A percentile compares a stretch with the other conserved stretches of the same genome.
Conservation (phyloP, 2,113 vertebrate genomes). For the Motacilla alba region DNA sequence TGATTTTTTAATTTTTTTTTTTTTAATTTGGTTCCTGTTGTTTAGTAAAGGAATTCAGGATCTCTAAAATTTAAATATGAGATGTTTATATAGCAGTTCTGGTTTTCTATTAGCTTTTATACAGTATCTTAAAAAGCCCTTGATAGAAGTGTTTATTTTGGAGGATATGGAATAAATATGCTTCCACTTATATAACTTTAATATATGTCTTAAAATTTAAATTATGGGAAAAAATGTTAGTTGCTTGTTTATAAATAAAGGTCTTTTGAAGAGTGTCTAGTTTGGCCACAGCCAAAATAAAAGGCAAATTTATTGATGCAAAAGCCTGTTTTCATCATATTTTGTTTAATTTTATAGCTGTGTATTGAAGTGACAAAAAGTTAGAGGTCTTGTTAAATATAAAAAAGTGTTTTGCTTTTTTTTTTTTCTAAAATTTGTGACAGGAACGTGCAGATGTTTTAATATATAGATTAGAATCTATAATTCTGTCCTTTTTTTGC, state of each 20-base stretch:
- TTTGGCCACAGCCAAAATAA: conserved; percentile 64
- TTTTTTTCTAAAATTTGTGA: conserved; percentile 63
- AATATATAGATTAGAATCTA: conserved; percentile 72
- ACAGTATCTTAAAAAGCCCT: conserved; percentile 63
- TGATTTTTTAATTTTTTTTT: neutral
- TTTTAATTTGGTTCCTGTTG: conserved; percentile 30
- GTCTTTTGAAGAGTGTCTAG: conserved; percentile 67
- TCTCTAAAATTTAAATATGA: conserved; percentile 72
- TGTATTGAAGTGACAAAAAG: conserved; percentile 49
- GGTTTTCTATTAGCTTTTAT: conserved; percentile 78
- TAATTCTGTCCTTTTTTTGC: conserved; percentile 18
- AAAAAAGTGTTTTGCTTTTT: conserved; percentile 36
- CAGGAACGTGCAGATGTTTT: conserved; percentile 73
- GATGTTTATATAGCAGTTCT: conserved; percentile 74
- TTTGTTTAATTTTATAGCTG: conserved; percentile 47
- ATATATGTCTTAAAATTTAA: conserved; percentile 72
- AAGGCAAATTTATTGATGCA: conserved; percentile 51
- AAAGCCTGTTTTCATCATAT: conserved; percentile 55
- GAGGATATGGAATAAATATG: conserved; percentile 65
- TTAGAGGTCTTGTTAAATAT: conserved; percentile 65
- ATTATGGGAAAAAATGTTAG: conserved; percentile 50
- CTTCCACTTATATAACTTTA: conserved; percentile 73
- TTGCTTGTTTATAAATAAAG: conserved; percentile 67
- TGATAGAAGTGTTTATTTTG: conserved; percentile 78
- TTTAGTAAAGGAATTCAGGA: conserved; percentile 62